Percentiles rank a stretch among this genome's conserved stretches.
Evolutionary conservation across 2,888 invertebrate species (phyloP).

Genomic region (Pandemis heparana): DNA sequence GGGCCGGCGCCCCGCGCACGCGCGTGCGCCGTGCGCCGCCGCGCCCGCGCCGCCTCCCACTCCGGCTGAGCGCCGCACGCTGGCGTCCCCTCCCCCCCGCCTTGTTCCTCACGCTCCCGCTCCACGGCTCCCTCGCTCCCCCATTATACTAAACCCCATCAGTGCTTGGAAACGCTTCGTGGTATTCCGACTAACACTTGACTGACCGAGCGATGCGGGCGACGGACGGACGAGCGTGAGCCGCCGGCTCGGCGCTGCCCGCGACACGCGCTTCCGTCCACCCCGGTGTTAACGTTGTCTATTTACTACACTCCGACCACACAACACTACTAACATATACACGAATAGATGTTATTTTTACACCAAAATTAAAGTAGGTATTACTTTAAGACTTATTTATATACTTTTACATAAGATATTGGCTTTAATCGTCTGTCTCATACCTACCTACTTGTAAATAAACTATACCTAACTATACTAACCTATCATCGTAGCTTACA

Average conservation of each 20-base stretch:
- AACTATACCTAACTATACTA: slow-evolving; percentile 47
- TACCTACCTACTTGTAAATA: slow-evolving; percentile 69
- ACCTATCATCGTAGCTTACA: slow-evolving; percentile 53
- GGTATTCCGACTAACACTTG: slow-evolving; percentile 65
- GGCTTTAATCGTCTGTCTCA: slow-evolving; percentile 59
- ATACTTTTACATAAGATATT: slow-evolving; percentile 66
- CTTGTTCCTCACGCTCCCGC: slow-evolving; percentile 48
- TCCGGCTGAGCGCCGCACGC: slow-evolving; percentile 61
- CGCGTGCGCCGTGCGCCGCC: slow-evolving; percentile 52
- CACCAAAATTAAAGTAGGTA: slow-evolving; percentile 74
- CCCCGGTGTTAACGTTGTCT: slow-evolving; percentile 64
- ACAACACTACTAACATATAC: slow-evolving; percentile 84
- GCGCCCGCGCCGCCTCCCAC: slow-evolving; percentile 54
- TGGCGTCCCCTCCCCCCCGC: slow-evolving; percentile 71
- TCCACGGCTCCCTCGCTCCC: slow-evolving; percentile 49
- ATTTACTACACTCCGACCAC: slow-evolving; percentile 73
- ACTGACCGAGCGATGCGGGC: slow-evolving; percentile 74
- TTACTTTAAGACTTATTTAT: slow-evolving; percentile 57
- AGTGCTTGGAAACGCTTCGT: slow-evolving; percentile 77
- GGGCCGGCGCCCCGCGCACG: slow-evolving; percentile 69
- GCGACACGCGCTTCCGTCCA: slow-evolving; percentile 79
- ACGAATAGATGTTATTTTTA: slow-evolving; percentile 85
- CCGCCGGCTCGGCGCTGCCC: slow-evolving; percentile 44
- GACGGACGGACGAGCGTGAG: slow-evolving; percentile 80
- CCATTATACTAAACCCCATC: slow-evolving; percentile 48